Conservation (phyloP, 1,140 invertebrate genomes). For the Telenomus remus region DNA sequence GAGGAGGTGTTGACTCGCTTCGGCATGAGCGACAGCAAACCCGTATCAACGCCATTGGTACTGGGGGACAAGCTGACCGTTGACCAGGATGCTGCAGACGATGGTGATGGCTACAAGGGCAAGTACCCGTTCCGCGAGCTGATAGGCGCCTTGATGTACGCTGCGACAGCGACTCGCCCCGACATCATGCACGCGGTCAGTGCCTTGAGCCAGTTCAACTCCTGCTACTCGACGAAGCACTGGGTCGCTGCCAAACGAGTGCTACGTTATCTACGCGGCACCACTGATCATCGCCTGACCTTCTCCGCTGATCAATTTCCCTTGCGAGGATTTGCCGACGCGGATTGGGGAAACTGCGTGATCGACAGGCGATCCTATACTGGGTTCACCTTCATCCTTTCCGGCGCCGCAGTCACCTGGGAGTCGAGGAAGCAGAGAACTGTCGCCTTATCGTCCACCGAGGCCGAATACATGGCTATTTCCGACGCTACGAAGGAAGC, state of each 20-base stretch:
- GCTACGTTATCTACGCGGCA: no score
- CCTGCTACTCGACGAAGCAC: slow-evolving; percentile 36
- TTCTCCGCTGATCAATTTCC: slow-evolving; percentile 11
- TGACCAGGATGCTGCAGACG: slow-evolving; percentile 31
- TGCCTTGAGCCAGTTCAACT: slow-evolving; percentile 61
- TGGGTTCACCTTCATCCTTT: slow-evolving; percentile 64
- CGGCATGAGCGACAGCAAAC: background rate
- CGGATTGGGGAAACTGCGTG: slow-evolving; percentile 62
- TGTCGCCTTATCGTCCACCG: slow-evolving; percentile 70
- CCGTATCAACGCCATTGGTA: background rate
- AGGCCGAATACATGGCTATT: no score
- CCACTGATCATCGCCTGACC: slow-evolving; percentile 16
- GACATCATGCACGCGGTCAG: slow-evolving; percentile 68
- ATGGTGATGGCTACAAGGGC: no score
- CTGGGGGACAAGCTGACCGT: background rate
- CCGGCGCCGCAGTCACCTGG: slow-evolving; percentile 72
- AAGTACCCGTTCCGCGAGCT: no score
- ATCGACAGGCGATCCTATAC: slow-evolving; percentile 62
- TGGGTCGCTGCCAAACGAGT: slow-evolving; percentile 58
- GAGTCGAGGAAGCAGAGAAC: slow-evolving; percentile 75
- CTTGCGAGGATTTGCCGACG: slow-evolving; percentile 61
- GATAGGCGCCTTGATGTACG: no score
- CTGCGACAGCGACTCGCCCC: slow-evolving; percentile 60
- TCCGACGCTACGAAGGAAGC: slow-evolving; percentile 62
- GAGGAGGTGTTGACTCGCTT: background rate